Percentiles rank a stretch among this genome's conserved stretches.
Conservation (phyloP, 2,888 invertebrate genomes). For the Cyrtodaria siliqua region DNA sequence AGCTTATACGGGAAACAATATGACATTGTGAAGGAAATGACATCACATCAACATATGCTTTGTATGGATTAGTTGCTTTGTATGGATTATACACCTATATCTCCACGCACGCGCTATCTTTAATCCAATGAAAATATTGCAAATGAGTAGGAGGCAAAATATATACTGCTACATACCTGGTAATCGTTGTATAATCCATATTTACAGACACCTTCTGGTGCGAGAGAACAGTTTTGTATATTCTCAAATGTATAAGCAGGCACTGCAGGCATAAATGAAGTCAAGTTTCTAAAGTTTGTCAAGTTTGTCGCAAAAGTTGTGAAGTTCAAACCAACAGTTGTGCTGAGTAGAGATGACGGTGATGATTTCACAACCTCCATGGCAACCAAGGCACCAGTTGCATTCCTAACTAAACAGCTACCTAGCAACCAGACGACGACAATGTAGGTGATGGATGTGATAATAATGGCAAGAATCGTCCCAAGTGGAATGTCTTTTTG, state of each 20-base stretch:
- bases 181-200: constrained; percentile 95
- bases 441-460: constrained; percentile 95
- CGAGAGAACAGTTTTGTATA: constrained; percentile 64
- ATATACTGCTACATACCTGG: constrained; percentile 90
- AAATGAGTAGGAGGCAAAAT: too few species aligned
- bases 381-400: constrained; percentile 87
- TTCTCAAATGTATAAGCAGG: constrained; percentile 37
- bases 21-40: too few species aligned
- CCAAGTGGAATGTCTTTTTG: constrained; percentile 97
- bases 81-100: too few species aligned
- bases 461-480: constrained; percentile 93
- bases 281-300: too few species aligned
- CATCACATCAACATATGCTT: too few species aligned
- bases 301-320: too few species aligned
- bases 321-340: neutral
- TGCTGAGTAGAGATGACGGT: neutral
- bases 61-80: too few species aligned
- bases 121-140: too few species aligned
- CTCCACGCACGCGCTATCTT: too few species aligned
- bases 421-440: constrained; percentile 93
- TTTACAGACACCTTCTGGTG: constrained; percentile 87
- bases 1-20: too few species aligned
- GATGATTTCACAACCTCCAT: constrained; percentile 89
- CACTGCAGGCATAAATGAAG: too few species aligned
- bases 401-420: constrained; percentile 90